phyloP scores from a whole-genome alignment of 2,797 vertebrate species.

The Sebastes melanostomus region DNA sequence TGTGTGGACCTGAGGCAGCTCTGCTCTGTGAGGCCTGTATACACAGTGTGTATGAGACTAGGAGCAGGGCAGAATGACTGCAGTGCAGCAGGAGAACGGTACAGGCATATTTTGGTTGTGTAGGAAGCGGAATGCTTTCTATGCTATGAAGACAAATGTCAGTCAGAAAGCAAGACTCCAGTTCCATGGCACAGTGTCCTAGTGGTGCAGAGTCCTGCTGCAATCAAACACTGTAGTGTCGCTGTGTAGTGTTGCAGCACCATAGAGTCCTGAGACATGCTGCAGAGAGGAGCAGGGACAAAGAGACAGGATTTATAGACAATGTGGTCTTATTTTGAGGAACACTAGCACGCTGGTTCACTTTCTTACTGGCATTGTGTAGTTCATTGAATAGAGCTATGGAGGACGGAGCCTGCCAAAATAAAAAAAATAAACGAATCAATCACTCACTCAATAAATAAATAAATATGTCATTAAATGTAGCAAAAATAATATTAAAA shows the following conservation, averaged over 20 bases:
- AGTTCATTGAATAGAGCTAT: neutral
- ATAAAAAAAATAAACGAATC: too few species aligned
- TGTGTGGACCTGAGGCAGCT: neutral
- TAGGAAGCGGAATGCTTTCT: neutral
- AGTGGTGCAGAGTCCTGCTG: neutral
- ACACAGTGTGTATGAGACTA: neutral
- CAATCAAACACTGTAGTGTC: neutral
- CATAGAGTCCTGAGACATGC: neutral
- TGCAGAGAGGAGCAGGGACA: neutral
- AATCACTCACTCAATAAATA: too few species aligned
- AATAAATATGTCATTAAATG: too few species aligned
- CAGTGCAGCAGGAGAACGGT: neutral
- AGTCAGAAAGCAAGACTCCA: neutral
- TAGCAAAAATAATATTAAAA: too few species aligned
- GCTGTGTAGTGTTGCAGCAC: neutral
- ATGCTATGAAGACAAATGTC: neutral
- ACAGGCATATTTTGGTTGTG: neutral
- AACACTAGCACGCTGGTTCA: neutral
- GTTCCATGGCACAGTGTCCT: neutral
- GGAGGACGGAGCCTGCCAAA: too few species aligned
- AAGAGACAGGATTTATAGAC: neutral
- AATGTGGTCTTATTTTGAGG: neutral
- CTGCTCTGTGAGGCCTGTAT: neutral
- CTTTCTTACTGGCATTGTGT: neutral
- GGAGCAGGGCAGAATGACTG: neutral